Conservation (phyloP, 1,140 invertebrate genomes). For the Apis dorsata region DNA sequence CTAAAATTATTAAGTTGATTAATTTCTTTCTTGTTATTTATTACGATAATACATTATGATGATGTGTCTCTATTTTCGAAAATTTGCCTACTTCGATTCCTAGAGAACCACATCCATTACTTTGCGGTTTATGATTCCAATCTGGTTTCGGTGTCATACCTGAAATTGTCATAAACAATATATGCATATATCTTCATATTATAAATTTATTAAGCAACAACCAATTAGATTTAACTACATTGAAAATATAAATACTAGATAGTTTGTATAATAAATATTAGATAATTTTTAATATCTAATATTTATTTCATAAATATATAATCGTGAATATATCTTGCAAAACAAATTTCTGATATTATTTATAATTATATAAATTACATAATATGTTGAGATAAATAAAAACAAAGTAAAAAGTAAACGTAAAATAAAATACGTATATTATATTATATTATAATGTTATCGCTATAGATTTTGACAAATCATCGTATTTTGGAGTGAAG, state of each 20-base stretch:
- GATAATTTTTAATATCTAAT: not conserved
- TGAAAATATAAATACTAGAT: not conserved
- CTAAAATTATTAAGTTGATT: slow-evolving; percentile 77
- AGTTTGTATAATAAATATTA: no score
- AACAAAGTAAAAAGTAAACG: not conserved
- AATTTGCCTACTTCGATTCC: slow-evolving; percentile 75
- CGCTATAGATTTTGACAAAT: not conserved
- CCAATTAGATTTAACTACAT: not conserved
- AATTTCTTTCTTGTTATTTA: not conserved
- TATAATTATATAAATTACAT: not conserved
- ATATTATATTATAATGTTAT: no score
- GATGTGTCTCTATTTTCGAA: not conserved
- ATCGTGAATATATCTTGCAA: not conserved
- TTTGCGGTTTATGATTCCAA: slow-evolving; percentile 85
- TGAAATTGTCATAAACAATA: slow-evolving; percentile 74
- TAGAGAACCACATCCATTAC: slow-evolving; percentile 91
- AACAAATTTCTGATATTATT: not conserved
- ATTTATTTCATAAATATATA: no score
- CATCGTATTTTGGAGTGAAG: no score
- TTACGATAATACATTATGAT: not conserved
- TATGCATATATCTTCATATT: not conserved
- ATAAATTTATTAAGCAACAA: not conserved
- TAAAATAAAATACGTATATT: not conserved
- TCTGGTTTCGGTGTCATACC: slow-evolving; percentile 85
- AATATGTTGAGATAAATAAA: not conserved